Evolutionary conservation across 2,888 invertebrate species (phyloP).

Genomic region (Heliconius hortense): DNA sequence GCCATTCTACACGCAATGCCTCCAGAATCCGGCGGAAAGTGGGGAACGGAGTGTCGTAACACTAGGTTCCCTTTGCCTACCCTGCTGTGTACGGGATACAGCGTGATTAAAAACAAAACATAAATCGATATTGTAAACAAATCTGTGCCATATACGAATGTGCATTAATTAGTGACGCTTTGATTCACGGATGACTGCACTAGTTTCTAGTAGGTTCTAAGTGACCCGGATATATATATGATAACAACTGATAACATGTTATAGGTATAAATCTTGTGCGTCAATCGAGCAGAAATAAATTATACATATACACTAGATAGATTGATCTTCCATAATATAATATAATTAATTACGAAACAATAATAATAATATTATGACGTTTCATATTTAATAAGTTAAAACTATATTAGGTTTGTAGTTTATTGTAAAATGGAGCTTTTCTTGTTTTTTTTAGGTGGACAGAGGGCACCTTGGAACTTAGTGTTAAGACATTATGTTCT

Average conservation of each 20-base stretch:
- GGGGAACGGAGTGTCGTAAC: too few relatives aligned
- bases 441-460: background rate
- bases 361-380: background rate
- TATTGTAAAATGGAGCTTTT: background rate
- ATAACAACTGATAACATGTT: slow-evolving; percentile 27
- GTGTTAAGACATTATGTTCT: too few relatives aligned
- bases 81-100: too few relatives aligned
- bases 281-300: slow-evolving; percentile 20
- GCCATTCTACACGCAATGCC: too few relatives aligned
- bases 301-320: background rate
- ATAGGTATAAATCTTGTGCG: slow-evolving; percentile 14
- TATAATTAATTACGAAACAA: background rate
- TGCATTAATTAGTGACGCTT: slow-evolving; percentile 21
- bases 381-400: background rate
- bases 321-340: background rate
- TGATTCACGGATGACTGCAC: slow-evolving; percentile 26
- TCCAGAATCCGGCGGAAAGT: too few relatives aligned
- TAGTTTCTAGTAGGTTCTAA: slow-evolving; percentile 23
- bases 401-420: background rate
- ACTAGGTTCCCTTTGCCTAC: too few relatives aligned
- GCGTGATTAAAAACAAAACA: too few relatives aligned
- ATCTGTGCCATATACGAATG: slow-evolving; percentile 1
- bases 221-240: slow-evolving; percentile 38
- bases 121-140: background rate
- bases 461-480: too few relatives aligned